Conservation (phyloP, 2,113 vertebrate species). For the Rhombomys opimus region DNA sequence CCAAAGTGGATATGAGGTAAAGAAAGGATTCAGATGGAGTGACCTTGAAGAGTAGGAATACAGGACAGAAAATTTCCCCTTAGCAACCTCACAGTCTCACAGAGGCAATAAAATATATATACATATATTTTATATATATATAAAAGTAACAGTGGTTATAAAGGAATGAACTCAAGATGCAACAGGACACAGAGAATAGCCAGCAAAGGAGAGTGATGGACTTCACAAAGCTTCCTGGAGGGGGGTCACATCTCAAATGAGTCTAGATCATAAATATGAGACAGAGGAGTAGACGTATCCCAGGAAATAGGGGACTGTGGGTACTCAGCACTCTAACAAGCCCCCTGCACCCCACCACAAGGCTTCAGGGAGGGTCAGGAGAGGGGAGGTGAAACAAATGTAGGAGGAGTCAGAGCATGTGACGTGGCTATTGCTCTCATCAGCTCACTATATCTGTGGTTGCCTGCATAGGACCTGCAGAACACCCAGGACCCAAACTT, state of each 20-base stretch:
- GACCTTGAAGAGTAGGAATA: background rate
- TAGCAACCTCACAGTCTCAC: background rate
- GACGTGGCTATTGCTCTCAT: background rate
- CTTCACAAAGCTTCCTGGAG: background rate
- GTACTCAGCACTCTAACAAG: background rate
- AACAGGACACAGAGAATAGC: background rate
- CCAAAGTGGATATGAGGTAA: background rate
- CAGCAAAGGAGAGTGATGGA: no score
- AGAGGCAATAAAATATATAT: no score
- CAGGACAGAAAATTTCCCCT: background rate
- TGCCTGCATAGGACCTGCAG: background rate
- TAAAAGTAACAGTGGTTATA: rapidly evolving
- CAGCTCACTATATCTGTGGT: background rate
- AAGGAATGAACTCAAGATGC: background rate
- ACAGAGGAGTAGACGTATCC: background rate
- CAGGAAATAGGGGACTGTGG: background rate
- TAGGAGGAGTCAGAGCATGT: background rate
- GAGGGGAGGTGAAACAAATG: background rate
- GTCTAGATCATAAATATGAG: background rate
- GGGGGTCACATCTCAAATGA: background rate
- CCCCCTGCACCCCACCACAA: background rate
- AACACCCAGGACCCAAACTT: background rate
- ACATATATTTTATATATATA: no score
- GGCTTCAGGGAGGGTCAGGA: background rate
- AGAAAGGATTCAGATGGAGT: background rate